Base-by-base conservation (phyloP, 37 sponge, comb jelly and placozoan species). In the Cladorhizidae sp. region DNA sequence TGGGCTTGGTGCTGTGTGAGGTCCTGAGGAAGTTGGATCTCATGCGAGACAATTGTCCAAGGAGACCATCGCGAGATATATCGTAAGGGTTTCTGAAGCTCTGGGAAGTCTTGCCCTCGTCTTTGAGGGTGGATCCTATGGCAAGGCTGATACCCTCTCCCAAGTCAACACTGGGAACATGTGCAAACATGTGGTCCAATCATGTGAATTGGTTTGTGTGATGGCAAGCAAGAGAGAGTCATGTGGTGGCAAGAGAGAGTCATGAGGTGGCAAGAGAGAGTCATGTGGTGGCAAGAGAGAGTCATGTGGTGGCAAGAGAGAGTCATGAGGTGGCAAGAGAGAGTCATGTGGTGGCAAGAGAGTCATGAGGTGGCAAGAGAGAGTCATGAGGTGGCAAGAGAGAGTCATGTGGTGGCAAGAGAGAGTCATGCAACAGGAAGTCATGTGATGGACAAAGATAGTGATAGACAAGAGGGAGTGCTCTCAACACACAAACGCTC, bases 61-160 rank as follows among this genome's bases (percentile, higher is more conserved):
- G 82, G 1, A 95, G 67, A 29, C 73, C 42, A 3, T 41, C 32
- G 2, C 96, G 75, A 37, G 84, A 52, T 20, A 95, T 87, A 42
- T 89, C 94, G 58, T 85, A 95, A 0, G 96, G 93, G 59, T 90
- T 90, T 17, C 93, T 55, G 90, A 81, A 91, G 36, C 81, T 83
- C 80, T 91, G 88, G 20, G 69, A 52, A 9, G 81, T 72, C 28
- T 54, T 8, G 17, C 75, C 72, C 43, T 76, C 77, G 21, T 70
- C 74, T 29, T 23, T 36, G 2, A 74, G 72, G 22, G 91, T 72
- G 14, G 87, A 91, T 31, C 87, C 87, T 57, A 82, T 78, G 32
- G 79, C 87, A 21, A 91, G 40, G 64, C 83, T 77, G 57, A 86
- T 82, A 0, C 81, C 83, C 56, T 81, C 82, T 22, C 91, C 91